Conservation (phyloP, 2,888 invertebrate species). For the Chorisops tibialis region DNA sequence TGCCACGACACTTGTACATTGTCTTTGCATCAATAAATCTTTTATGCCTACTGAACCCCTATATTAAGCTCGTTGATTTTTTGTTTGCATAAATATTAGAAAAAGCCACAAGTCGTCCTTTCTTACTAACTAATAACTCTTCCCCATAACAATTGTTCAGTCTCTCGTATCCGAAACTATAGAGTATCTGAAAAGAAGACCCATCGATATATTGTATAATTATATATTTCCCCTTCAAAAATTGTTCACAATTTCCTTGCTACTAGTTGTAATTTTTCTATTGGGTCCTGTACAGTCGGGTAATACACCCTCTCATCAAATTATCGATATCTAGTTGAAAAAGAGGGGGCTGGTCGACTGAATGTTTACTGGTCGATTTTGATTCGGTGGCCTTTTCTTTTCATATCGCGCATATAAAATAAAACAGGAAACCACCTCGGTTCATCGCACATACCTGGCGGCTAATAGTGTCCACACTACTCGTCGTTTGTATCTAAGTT, state of each 20-base stretch:
- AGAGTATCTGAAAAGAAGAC: no score
- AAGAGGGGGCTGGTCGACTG: not conserved
- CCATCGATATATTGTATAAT: no score
- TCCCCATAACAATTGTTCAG: no score
- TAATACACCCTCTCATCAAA: not conserved
- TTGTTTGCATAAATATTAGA: no score
- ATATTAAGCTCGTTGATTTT: no score
- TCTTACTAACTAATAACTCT: no score
- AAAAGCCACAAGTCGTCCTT: no score
- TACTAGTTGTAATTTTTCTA: constrained; percentile 9
- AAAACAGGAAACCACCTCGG: not conserved
- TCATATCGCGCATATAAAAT: not conserved
- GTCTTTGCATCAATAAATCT: no score
- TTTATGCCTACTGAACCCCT: no score
- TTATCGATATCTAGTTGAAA: not conserved
- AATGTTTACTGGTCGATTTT: not conserved
- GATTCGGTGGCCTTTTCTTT: not conserved
- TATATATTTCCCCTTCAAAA: constrained; percentile 11
- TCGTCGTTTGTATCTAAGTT: not conserved
- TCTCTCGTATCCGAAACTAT: no score
- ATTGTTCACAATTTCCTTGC: not conserved
- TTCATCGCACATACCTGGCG: not conserved
- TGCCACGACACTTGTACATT: no score
- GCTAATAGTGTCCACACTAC: not conserved
- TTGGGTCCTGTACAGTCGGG: not conserved